phyloP scores from a whole-genome alignment of 2,797 vertebrate genomes.

The Carcharodon carcharias region DNA sequence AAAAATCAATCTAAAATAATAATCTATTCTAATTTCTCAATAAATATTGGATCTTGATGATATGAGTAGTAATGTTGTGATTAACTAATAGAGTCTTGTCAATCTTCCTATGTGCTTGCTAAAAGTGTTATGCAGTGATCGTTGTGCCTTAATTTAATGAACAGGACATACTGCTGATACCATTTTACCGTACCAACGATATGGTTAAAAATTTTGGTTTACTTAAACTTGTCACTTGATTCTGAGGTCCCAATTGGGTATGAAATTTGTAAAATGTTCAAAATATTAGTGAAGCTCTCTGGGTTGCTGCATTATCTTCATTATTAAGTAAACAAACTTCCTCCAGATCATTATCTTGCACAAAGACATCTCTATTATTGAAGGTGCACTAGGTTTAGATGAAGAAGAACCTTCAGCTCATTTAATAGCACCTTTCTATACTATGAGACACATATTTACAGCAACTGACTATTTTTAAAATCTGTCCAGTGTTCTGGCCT shows the following conservation, averaged over 20 bases:
- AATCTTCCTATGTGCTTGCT: not conserved
- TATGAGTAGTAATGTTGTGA: not conserved
- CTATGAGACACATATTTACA: not conserved
- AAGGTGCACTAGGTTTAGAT: not conserved
- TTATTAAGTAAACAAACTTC: not conserved
- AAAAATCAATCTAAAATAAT: not conserved
- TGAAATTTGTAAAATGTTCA: not conserved
- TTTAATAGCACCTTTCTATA: not conserved
- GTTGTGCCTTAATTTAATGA: not conserved
- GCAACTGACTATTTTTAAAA: not conserved
- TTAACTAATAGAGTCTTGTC: not conserved
- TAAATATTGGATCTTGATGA: not conserved
- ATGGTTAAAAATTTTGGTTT: not conserved
- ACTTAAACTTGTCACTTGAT: not conserved
- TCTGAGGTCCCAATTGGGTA: not conserved
- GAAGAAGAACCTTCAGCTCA: not conserved
- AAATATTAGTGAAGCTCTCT: not conserved
- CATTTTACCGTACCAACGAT: not conserved
- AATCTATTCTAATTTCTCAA: not conserved
- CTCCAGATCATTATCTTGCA: not conserved
- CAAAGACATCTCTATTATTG: not conserved
- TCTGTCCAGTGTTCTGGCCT: not conserved
- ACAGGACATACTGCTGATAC: not conserved
- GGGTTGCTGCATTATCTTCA: not conserved
- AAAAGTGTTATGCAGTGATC: not conserved